These are phyloP conservation scores for Bos indicus DNA, from an alignment of 2,113 vertebrate genomes.

Conservation along the genomic window DNA sequence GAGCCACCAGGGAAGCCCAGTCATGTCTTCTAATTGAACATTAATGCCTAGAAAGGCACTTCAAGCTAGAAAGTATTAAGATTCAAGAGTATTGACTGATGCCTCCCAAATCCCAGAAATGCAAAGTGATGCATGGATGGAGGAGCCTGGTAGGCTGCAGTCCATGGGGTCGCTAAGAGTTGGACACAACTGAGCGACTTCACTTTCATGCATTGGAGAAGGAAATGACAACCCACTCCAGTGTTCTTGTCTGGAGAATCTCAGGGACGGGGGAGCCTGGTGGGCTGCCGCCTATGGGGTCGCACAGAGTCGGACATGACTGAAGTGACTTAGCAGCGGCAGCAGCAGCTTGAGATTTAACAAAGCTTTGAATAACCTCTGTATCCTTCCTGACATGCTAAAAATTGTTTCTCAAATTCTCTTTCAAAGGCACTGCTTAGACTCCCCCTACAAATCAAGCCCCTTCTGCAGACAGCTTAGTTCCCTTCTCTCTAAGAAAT, in stretches of 20 bases:
- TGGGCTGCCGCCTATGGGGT: too few species aligned
- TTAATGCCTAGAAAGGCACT: background rate
- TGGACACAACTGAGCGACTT: too few species aligned
- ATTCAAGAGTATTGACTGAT: background rate
- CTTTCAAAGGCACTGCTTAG: background rate
- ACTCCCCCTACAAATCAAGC: background rate
- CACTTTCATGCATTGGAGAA: too few species aligned
- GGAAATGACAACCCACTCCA: too few species aligned
- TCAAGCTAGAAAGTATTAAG: background rate
- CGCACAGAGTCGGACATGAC: too few species aligned
- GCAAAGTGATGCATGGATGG: background rate
- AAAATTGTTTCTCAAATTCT: conserved; percentile 22
- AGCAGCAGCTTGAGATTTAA: background rate
- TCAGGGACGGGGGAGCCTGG: too few species aligned
- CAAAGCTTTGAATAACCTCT: background rate
- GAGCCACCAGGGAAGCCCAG: background rate
- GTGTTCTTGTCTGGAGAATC: too few species aligned
- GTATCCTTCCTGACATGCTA: background rate
- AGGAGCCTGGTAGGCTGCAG: too few species aligned
- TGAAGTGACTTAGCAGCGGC: too few species aligned
- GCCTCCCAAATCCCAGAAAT: background rate
- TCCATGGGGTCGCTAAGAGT: too few species aligned
- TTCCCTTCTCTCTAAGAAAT: background rate
- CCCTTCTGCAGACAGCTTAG: background rate
- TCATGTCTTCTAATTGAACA: background rate